Evolutionary conservation across 2,797 vertebrate species (phyloP).

Genomic region (Eleutherodactylus coqui): DNA sequence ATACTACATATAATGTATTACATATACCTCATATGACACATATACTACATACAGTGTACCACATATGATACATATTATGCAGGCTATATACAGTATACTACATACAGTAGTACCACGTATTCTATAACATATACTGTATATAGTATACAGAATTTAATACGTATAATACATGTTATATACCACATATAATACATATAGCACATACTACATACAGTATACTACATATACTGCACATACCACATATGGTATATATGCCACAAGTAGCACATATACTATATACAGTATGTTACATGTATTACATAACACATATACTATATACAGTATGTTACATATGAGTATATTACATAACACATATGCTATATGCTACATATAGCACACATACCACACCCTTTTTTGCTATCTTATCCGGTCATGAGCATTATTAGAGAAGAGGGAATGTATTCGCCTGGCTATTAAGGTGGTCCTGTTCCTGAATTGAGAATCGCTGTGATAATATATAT

Average conservation of each 20-base stretch:
- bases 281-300: too few species aligned
- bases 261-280: background rate
- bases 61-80: background rate
- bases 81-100: background rate
- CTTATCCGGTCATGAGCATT: background rate
- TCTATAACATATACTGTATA: background rate
- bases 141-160: background rate
- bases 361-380: background rate
- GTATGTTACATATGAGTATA: too few species aligned
- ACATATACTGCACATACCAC: background rate
- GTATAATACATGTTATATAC: background rate
- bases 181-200: background rate
- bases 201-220: background rate
- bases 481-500: too few species aligned
- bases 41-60: background rate
- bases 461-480: too few species aligned
- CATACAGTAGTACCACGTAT: background rate
- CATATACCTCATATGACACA: background rate
- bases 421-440: background rate
- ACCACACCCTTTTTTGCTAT: background rate
- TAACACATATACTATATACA: background rate
- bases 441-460: too few species aligned
- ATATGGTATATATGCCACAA: too few species aligned
- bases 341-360: background rate
- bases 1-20: background rate